Conservation (phyloP, 2,113 vertebrate genomes). For the Eulemur macaco region DNA sequence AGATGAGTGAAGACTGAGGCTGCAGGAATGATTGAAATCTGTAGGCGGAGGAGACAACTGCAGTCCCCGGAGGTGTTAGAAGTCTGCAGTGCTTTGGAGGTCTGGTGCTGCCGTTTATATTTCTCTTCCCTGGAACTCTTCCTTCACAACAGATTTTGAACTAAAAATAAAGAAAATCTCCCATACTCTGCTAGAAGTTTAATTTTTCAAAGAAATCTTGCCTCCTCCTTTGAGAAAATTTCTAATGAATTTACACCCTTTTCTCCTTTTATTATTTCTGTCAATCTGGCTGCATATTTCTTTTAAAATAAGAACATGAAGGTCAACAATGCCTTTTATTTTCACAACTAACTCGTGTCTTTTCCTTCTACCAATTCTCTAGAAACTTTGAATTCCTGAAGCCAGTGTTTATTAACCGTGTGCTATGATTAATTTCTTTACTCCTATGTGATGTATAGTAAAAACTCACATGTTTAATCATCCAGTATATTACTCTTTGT, state of each 20-base stretch:
- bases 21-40: constrained; percentile 68
- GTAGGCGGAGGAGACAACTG: constrained; percentile 69
- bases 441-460: background rate
- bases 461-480: background rate
- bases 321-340: background rate
- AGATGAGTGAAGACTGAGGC: constrained; percentile 42
- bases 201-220: constrained; percentile 72
- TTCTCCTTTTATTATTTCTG: constrained; percentile 41
- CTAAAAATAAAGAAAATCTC: constrained; percentile 78
- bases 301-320: constrained; percentile 30
- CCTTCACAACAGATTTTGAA: constrained; percentile 76
- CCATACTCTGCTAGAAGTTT: constrained; percentile 65
- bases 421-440: background rate
- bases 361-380: background rate
- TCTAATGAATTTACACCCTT: constrained; percentile 62
- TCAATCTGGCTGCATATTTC: background rate
- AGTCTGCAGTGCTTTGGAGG: constrained; percentile 58
- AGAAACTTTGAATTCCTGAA: background rate
- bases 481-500: background rate
- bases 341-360: background rate
- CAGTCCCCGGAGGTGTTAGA: constrained; percentile 46
- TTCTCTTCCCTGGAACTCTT: constrained; percentile 75
- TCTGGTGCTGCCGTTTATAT: constrained; percentile 79
- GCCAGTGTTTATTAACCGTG: background rate
- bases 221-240: constrained; percentile 55